phyloP scores from a whole-genome alignment of 2,113 vertebrate species.

The Lasiurus cinereus region DNA sequence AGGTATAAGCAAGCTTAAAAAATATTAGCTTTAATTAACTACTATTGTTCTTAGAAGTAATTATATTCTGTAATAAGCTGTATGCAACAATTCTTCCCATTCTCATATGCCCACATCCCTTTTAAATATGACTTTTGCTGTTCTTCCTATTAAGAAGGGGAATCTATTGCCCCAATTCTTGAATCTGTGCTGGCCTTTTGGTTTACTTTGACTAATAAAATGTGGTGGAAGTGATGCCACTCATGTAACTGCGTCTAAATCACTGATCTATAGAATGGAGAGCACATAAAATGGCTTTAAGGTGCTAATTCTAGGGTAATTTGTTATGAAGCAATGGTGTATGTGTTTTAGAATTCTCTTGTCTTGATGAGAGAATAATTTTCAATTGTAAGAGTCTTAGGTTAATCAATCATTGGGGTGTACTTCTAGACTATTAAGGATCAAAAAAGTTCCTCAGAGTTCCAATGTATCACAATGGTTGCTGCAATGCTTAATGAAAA shows the following conservation, averaged over 20 bases:
- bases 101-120: background rate
- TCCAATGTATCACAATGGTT: background rate
- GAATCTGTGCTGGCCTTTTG: background rate
- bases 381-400: conserved; percentile 21
- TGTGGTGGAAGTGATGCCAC: background rate
- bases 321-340: background rate
- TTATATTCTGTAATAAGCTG: conserved; percentile 5
- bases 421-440: conserved; percentile 6
- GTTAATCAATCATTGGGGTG: conserved; percentile 36
- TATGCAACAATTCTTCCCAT: background rate
- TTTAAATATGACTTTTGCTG: conserved; percentile 15
- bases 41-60: conserved; percentile 47
- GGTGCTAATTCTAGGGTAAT: background rate
- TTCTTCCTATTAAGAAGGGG: background rate
- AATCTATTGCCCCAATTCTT: background rate
- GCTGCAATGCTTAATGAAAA: conserved; percentile 12
- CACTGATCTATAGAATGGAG: background rate
- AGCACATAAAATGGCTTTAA: conserved; percentile 19
- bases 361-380: conserved; percentile 15
- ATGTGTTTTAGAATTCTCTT: background rate
- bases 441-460: conserved; percentile 22
- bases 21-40: background rate
- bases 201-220: conserved; percentile 30
- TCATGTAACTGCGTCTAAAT: background rate
- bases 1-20: background rate